Percentiles rank a stretch among this genome's conserved stretches.
Evolutionary conservation across 2,888 invertebrate species (phyloP).

Genomic region (Himalopsyche japonica): DNA sequence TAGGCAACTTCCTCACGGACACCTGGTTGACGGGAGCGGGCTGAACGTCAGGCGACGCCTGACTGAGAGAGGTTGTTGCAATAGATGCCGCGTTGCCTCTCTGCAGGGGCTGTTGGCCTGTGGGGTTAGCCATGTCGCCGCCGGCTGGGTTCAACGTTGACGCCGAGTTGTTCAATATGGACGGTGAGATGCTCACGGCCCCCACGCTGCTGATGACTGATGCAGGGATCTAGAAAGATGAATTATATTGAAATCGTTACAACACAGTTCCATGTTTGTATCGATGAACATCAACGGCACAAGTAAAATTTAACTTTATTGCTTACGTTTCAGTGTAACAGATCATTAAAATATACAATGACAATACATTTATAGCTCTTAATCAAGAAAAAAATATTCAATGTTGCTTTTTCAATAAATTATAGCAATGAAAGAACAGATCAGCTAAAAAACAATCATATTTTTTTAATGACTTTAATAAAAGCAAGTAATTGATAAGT

Average conservation of each 20-base stretch:
- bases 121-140: conserved; percentile 55
- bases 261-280: no score
- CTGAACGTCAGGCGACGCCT: not conserved
- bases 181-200: conserved; percentile 57
- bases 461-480: no score
- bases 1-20: conserved; percentile 81
- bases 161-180: conserved; percentile 45
- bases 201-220: conserved; percentile 64
- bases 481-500: no score
- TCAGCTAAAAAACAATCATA: no score
- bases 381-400: no score
- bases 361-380: no score
- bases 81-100: conserved; percentile 42
- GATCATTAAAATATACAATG: no score
- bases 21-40: conserved; percentile 56
- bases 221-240: conserved; percentile 57
- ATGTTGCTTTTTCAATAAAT: no score
- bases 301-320: no score
- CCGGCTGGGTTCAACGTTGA: conserved; percentile 47
- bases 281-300: no score
- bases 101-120: conserved; percentile 52
- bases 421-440: no score
- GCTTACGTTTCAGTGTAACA: no score
- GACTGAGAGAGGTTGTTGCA: conserved; percentile 43
- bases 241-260: not conserved